These are phyloP conservation scores for Dufourea novaeangliae DNA, from an alignment of 1,140 invertebrate genomes.

Conservation along the genomic window DNA sequence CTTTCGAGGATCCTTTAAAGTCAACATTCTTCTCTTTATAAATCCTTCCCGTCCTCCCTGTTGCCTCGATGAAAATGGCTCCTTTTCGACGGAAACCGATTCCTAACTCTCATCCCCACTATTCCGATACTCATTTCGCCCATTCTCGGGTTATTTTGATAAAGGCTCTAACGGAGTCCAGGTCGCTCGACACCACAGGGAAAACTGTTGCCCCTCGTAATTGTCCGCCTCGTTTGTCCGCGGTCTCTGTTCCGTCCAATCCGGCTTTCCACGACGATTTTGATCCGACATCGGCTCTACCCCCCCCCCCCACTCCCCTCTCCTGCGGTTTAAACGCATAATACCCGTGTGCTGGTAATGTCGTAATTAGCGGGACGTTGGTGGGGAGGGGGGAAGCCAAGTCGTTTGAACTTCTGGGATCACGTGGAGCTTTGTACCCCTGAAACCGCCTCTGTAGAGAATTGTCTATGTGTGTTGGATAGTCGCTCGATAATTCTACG, in stretches of 20 bases:
- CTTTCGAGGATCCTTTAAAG: constrained; percentile 46
- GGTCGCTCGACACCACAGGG: not conserved
- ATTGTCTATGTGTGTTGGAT: not conserved
- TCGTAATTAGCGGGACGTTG: constrained; percentile 1
- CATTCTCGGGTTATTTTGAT: not conserved
- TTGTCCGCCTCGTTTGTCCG: not conserved
- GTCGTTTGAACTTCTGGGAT: not conserved
- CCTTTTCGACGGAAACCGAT: not conserved
- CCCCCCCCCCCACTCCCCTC: too few species aligned
- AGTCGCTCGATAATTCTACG: not conserved
- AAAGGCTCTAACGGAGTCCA: not conserved
- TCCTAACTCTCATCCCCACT: not conserved
- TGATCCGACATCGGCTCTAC: not conserved
- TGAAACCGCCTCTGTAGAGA: not conserved
- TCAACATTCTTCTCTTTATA: constrained; percentile 50
- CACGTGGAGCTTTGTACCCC: not conserved
- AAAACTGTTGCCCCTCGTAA: constrained; percentile 4
- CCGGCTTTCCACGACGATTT: not conserved
- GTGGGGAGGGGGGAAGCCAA: too few species aligned
- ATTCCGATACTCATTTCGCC: not conserved
- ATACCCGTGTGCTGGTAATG: not conserved
- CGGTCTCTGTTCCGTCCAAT: not conserved
- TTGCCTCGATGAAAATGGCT: constrained; percentile 23
- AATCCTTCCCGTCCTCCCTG: not conserved
- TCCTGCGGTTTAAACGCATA: not conserved